These are phyloP conservation scores for Tachystola acroxantha DNA, from an alignment of 2,888 invertebrate species.

Conservation along the genomic window DNA sequence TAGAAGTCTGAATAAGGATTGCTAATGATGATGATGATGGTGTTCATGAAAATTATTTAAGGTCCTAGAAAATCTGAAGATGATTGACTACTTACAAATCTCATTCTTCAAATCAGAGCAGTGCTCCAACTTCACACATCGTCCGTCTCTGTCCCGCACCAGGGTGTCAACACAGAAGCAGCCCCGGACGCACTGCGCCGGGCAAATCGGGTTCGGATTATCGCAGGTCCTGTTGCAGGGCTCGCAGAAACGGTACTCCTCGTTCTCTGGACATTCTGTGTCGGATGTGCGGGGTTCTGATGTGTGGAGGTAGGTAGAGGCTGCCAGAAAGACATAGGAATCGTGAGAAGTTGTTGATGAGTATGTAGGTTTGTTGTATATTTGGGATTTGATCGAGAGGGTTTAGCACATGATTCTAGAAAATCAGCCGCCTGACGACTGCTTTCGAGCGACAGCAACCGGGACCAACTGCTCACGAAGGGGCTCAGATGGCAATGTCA, in stretches of 20 bases:
- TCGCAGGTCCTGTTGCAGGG: slow-evolving; percentile 47
- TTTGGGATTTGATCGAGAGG: too few relatives aligned
- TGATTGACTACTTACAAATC: slow-evolving; percentile 10
- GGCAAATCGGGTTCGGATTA: slow-evolving; percentile 49
- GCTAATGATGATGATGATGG: too few relatives aligned
- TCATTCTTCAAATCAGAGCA: slow-evolving; percentile 30
- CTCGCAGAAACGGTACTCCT: slow-evolving; percentile 55
- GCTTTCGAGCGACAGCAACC: too few relatives aligned
- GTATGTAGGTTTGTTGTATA: too few relatives aligned
- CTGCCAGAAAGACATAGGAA: slow-evolving; percentile 22
- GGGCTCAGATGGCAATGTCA: too few relatives aligned
- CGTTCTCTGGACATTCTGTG: slow-evolving; percentile 35
- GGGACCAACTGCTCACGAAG: too few relatives aligned
- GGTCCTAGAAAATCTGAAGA: too few relatives aligned
- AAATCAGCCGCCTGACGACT: too few relatives aligned
- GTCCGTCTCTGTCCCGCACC: slow-evolving; percentile 37
- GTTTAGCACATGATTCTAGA: too few relatives aligned
- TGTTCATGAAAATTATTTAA: too few relatives aligned
- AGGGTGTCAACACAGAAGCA: slow-evolving; percentile 50
- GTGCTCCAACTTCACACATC: slow-evolving; percentile 33
- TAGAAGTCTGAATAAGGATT: too few relatives aligned
- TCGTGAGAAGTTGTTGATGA: too few relatives aligned
- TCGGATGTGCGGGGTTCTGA: slow-evolving; percentile 40
- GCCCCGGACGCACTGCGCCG: slow-evolving; percentile 50
- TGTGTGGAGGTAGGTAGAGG: slow-evolving; percentile 18